Conservation (phyloP, 2,888 invertebrate genomes). For the Euzophera pinguis region DNA sequence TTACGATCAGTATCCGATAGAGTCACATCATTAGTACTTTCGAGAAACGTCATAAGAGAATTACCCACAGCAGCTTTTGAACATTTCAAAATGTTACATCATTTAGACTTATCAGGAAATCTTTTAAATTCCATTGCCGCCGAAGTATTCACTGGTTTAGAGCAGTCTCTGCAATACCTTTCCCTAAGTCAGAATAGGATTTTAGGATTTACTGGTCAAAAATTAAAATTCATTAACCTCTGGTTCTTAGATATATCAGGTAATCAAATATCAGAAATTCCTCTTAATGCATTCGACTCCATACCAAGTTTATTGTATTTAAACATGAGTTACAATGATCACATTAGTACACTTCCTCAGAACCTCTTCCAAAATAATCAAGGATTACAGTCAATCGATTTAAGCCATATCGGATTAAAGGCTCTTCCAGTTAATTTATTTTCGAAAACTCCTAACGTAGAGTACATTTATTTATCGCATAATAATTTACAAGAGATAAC, state of each 20-base stretch:
- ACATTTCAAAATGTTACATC: slow-evolving; percentile 85
- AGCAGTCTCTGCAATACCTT: slow-evolving; percentile 84
- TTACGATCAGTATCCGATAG: slow-evolving; percentile 85
- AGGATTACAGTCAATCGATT: slow-evolving; percentile 84
- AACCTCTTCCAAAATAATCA: slow-evolving; percentile 85
- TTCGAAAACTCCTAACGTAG: slow-evolving; percentile 82
- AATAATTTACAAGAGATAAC: slow-evolving; percentile 89
- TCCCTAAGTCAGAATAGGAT: slow-evolving; percentile 88
- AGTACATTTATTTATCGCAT: slow-evolving; percentile 84
- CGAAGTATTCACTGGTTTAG: slow-evolving; percentile 88
- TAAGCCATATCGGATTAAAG: slow-evolving; percentile 87
- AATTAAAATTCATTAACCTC: slow-evolving; percentile 82
- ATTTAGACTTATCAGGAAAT: slow-evolving; percentile 90
- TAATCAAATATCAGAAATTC: slow-evolving; percentile 87
- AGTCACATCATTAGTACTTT: slow-evolving; percentile 86
- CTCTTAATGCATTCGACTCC: slow-evolving; percentile 83
- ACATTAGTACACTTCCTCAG: slow-evolving; percentile 82
- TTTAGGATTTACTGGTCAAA: slow-evolving; percentile 82
- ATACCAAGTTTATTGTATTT: slow-evolving; percentile 84
- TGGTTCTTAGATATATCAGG: slow-evolving; percentile 87
- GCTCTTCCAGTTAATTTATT: slow-evolving; percentile 86
- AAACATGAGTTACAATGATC: slow-evolving; percentile 88
- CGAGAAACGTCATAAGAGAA: slow-evolving; percentile 92
- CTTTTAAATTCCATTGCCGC: slow-evolving; percentile 85
- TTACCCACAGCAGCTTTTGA: slow-evolving; percentile 89